A percentile compares a stretch with the other conserved stretches of the same genome.
Conservation (phyloP, 2,888 invertebrate genomes). For the Hermodice carunculata region DNA sequence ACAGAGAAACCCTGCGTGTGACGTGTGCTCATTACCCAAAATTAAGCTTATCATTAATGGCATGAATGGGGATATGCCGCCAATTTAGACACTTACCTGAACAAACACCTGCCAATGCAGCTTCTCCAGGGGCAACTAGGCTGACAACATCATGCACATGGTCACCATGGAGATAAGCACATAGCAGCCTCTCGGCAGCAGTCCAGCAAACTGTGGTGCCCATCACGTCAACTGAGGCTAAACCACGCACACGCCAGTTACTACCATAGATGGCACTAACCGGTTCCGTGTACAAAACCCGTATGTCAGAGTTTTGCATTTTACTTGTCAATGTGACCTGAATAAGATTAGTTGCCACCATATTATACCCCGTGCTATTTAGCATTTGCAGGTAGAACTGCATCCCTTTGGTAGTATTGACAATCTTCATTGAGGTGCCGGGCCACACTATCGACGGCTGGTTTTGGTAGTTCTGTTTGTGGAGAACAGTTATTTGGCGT, state of each 20-base stretch:
- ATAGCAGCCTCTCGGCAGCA: conserved; percentile 18
- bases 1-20: background rate
- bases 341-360: too few species aligned
- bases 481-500: too few species aligned
- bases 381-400: too few species aligned
- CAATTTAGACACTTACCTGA: conserved; percentile 1
- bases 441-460: too few species aligned
- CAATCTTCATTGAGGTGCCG: too few species aligned
- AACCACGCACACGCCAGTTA: conserved; percentile 5
- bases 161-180: conserved; percentile 9
- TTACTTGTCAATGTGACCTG: too few species aligned
- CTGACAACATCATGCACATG: conserved; percentile 2
- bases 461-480: too few species aligned
- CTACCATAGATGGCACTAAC: conserved; percentile 14
- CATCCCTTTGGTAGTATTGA: too few species aligned
- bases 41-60: background rate
- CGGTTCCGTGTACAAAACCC: too few species aligned
- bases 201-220: conserved; percentile 27
- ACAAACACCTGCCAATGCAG: conserved; percentile 4
- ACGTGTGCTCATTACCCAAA: background rate
- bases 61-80: background rate
- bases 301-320: too few species aligned
- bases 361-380: too few species aligned
- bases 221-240: conserved; percentile 13
- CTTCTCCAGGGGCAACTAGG: conserved; percentile 6